These are phyloP conservation scores for Aplodontia rufa DNA, from an alignment of 2,113 vertebrate genomes.

Conservation along the genomic window DNA sequence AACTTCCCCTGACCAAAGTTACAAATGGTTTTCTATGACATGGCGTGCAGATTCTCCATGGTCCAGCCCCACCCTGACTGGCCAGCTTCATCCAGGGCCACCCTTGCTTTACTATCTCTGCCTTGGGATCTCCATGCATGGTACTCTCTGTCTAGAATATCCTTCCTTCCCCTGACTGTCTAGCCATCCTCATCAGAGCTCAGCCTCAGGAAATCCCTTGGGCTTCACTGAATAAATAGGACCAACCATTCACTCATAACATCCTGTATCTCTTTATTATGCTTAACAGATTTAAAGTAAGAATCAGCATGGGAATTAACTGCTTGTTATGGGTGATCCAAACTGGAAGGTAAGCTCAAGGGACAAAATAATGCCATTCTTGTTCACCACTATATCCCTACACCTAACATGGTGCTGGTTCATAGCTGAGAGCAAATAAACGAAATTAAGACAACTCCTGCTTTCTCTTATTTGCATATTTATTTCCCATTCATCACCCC, in stretches of 20 bases:
- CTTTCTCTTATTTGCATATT: not conserved
- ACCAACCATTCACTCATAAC: not conserved
- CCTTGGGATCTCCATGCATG: not conserved
- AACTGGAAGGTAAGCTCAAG: not conserved
- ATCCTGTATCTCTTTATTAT: not conserved
- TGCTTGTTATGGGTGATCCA: not conserved
- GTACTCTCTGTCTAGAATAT: not conserved
- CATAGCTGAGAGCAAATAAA: not conserved
- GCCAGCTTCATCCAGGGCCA: no score
- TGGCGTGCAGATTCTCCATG: not conserved
- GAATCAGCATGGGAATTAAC: not conserved
- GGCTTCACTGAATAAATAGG: not conserved
- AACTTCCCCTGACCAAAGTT: not conserved
- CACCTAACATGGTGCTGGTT: not conserved
- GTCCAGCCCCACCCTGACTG: not conserved
- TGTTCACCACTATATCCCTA: not conserved
- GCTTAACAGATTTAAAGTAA: not conserved
- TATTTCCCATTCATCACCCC: not conserved
- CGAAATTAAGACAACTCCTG: not conserved
- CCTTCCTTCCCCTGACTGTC: not conserved
- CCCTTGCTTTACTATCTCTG: not conserved
- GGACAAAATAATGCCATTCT: no score
- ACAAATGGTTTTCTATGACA: accelerated
- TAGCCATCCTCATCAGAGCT: not conserved
- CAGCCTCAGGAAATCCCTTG: not conserved